A percentile compares a stretch with the other conserved stretches of the same genome.
phyloP scores from a whole-genome alignment of 2,113 vertebrate species.

The Ondatra zibethicus region DNA sequence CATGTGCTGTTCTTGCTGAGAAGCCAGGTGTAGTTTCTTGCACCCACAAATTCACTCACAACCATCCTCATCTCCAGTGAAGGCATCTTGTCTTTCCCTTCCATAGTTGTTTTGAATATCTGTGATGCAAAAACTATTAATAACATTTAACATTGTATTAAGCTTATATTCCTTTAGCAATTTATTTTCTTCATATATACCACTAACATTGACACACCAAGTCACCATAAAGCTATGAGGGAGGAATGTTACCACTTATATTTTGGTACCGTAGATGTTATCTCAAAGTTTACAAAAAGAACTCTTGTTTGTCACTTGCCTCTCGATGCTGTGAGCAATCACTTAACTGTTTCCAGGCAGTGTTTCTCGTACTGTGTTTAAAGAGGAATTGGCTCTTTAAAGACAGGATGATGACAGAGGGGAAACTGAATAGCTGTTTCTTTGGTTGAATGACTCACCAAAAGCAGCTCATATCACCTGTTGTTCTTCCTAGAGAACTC shows the following conservation, averaged over 20 bases:
- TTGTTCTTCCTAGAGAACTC: not conserved
- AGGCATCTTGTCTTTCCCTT: not conserved
- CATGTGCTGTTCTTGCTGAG: not conserved
- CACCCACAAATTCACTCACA: not conserved
- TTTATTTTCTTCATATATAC: not conserved
- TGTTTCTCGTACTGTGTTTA: not conserved
- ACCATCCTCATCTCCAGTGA: too few species aligned
- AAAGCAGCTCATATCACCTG: not conserved
- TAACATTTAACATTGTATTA: not conserved
- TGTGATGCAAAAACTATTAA: not conserved
- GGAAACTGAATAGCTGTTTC: fast-evolving
- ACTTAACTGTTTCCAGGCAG: not conserved
- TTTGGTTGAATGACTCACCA: not conserved
- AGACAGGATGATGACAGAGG: not conserved
- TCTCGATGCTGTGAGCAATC: not conserved
- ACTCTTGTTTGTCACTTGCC: not conserved
- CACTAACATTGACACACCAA: not conserved
- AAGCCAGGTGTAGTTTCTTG: not conserved
- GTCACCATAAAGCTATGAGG: not conserved
- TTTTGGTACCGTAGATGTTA: not conserved
- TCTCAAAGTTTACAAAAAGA: not conserved
- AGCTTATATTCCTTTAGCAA: not conserved
- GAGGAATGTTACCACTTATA: not conserved
- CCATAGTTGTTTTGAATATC: not conserved
- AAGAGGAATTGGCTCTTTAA: not conserved